phyloP scores from a whole-genome alignment of 2,113 vertebrate species.

The Sclerurus mexicanus region DNA sequence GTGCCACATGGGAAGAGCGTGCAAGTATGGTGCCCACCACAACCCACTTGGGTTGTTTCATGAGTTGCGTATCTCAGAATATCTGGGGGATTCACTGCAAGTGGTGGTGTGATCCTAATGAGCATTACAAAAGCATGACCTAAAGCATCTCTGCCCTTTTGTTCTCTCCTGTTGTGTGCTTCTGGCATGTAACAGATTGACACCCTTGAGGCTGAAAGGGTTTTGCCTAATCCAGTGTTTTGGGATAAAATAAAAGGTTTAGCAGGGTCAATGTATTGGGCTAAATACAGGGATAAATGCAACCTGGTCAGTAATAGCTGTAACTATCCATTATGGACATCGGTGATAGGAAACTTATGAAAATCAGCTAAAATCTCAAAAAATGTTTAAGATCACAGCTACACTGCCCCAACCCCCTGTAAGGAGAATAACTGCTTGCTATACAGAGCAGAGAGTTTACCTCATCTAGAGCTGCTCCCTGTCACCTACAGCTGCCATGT shows the following conservation, averaged over 20 bases:
- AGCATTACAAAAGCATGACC: not conserved
- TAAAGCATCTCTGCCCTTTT: not conserved
- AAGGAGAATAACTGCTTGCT: not conserved
- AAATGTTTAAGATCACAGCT: not conserved
- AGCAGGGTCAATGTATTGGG: not conserved
- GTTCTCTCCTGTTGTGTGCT: not conserved
- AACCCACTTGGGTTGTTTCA: not conserved
- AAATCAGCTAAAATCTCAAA: not conserved
- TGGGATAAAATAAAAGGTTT: not conserved
- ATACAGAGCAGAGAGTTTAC: not conserved
- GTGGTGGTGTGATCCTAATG: not conserved
- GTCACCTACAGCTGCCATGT: not conserved
- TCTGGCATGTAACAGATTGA: not conserved
- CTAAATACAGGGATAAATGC: not conserved
- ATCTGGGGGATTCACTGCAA: not conserved
- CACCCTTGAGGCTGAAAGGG: not conserved
- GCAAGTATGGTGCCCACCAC: not conserved
- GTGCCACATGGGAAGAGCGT: not conserved
- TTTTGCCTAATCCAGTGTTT: not conserved
- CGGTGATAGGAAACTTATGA: not conserved
- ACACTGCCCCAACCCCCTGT: rapidly evolving
- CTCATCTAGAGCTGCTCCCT: not conserved
- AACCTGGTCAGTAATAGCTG: not conserved
- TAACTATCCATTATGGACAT: not conserved
- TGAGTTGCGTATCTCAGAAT: not conserved